Evolutionary conservation across 2,888 invertebrate species (phyloP).

Genomic region (Sinotaia quadrata): DNA sequence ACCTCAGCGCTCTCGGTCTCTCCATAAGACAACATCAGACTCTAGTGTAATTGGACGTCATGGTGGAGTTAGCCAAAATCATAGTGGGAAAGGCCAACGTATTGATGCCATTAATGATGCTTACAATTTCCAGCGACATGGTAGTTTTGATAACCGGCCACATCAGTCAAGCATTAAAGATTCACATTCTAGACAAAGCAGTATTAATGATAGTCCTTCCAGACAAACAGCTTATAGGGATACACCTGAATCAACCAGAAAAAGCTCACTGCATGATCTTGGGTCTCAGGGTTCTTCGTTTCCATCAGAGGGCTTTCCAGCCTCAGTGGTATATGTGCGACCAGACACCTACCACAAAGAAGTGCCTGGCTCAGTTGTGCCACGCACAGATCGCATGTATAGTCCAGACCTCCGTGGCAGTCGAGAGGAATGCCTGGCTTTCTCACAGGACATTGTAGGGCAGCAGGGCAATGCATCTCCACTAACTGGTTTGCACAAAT

Average conservation of each 20-base stretch:
- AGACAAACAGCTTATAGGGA: slow-evolving; percentile 31
- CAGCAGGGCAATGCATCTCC: slow-evolving; percentile 52
- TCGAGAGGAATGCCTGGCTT: slow-evolving; percentile 59
- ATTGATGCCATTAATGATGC: slow-evolving; percentile 1
- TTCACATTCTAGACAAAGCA: slow-evolving; percentile 34
- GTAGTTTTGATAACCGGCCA: slow-evolving; percentile 30
- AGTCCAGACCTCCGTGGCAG: slow-evolving; percentile 43
- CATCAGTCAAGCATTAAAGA: slow-evolving; percentile 33
- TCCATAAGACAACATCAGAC: slow-evolving; percentile 38
- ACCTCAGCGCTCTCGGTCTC: slow-evolving; percentile 42
- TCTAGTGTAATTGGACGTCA: slow-evolving; percentile 34
- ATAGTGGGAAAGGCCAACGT: slow-evolving; percentile 34
- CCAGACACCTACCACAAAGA: slow-evolving; percentile 39
- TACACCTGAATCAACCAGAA: slow-evolving; percentile 20
- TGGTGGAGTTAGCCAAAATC: slow-evolving; percentile 42
- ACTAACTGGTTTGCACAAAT: slow-evolving; percentile 42
- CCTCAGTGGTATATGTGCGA: slow-evolving; percentile 40
- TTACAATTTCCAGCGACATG: slow-evolving; percentile 31
- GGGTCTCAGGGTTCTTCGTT: slow-evolving; percentile 27
- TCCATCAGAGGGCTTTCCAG: slow-evolving; percentile 37
- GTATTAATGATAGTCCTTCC: slow-evolving; percentile 13
- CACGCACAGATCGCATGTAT: slow-evolving; percentile 35
- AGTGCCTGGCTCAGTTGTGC: slow-evolving; percentile 26
- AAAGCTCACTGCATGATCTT: slow-evolving; percentile 35
- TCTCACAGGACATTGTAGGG: slow-evolving; percentile 63